Evolutionary conservation across 30 jellyfish, hydroid and myxozoan genomes (phyloP).

Genomic region (Aurelia coerulea): DNA sequence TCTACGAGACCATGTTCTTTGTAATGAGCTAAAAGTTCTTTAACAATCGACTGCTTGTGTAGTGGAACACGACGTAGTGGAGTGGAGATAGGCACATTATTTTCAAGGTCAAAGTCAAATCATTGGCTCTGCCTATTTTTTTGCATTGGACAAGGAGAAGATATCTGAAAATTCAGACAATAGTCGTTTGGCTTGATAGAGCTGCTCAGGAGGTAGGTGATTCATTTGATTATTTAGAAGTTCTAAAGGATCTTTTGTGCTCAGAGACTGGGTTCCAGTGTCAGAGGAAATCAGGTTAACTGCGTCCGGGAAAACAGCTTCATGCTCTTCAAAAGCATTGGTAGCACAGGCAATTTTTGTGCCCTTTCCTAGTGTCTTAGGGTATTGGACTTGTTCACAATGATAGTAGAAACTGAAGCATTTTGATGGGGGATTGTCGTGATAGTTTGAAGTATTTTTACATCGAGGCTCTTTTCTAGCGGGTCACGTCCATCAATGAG

Average conservation of each 20-base stretch:
- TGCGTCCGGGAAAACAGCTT: constrained; percentile 10
- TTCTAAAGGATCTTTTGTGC: neutral
- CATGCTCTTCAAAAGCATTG: constrained; percentile 21
- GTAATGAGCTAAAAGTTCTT: constrained; percentile 42
- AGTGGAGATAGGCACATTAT: constrained; percentile 32
- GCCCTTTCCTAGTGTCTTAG: neutral
- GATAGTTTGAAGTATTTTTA: constrained; percentile 17
- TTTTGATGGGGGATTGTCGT: constrained; percentile 15
- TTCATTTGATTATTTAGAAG: constrained; percentile 19
- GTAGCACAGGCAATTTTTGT: constrained; percentile 23
- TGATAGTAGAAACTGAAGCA: constrained; percentile 19
- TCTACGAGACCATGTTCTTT: constrained; percentile 32
- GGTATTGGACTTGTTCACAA: constrained; percentile 11
- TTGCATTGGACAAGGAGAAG: constrained; percentile 43
- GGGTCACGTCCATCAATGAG: constrained; percentile 50
- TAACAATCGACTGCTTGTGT: constrained; percentile 14
- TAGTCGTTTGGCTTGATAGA: constrained; percentile 33
- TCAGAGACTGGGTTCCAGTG: neutral
- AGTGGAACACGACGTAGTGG: constrained; percentile 37
- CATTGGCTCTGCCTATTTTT: constrained; percentile 34
- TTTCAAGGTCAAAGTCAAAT: constrained; percentile 29
- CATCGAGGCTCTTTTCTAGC: constrained; percentile 32
- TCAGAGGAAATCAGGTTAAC: constrained; percentile 26
- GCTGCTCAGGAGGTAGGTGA: constrained; percentile 47
- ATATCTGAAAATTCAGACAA: constrained; percentile 12